A percentile compares a stretch with the other conserved stretches of the same genome.
These are phyloP conservation scores for Bryconaethiops microstoma DNA, from an alignment of 2,797 vertebrate species.

Conservation along the genomic window DNA sequence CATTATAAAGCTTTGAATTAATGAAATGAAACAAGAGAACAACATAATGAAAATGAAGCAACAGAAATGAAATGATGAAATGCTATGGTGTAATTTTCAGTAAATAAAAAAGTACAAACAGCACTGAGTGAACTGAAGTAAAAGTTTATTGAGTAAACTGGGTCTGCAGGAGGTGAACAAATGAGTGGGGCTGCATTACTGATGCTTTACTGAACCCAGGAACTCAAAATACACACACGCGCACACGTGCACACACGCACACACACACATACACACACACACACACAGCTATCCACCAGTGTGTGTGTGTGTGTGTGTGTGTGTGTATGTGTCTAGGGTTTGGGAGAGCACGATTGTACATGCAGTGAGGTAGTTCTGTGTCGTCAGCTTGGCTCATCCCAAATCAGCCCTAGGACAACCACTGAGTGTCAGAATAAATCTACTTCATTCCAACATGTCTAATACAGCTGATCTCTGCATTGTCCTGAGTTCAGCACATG, in stretches of 20 bases:
- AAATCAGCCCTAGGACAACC: conserved; percentile 72
- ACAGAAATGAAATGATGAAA: conserved; percentile 37
- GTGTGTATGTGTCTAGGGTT: conserved; percentile 20
- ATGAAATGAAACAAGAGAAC: conserved; percentile 8
- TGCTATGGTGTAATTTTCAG: background rate
- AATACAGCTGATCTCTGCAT: conserved; percentile 23
- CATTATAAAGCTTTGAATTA: conserved; percentile 13
- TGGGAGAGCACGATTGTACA: conserved; percentile 29
- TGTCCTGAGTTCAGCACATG: conserved; percentile 50
- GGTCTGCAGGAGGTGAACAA: conserved; percentile 24
- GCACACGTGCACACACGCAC: conserved; percentile 23
- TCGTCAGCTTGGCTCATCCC: conserved; percentile 74
- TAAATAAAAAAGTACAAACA: background rate
- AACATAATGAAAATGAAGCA: conserved; percentile 49
- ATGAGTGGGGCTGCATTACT: conserved; percentile 45
- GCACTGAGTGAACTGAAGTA: conserved; percentile 25
- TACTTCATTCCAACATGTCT: conserved; percentile 75
- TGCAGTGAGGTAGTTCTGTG: conserved; percentile 65
- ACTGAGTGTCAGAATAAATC: conserved; percentile 71
- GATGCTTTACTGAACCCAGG: conserved; percentile 37
- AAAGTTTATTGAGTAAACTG: conserved; percentile 20
- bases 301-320: conserved; percentile 29
- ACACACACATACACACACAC: no score
- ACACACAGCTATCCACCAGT: conserved; percentile 27
- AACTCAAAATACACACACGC: conserved; percentile 16